phyloP scores from a whole-genome alignment of 2,113 vertebrate genomes.

The Colaptes auratus region DNA sequence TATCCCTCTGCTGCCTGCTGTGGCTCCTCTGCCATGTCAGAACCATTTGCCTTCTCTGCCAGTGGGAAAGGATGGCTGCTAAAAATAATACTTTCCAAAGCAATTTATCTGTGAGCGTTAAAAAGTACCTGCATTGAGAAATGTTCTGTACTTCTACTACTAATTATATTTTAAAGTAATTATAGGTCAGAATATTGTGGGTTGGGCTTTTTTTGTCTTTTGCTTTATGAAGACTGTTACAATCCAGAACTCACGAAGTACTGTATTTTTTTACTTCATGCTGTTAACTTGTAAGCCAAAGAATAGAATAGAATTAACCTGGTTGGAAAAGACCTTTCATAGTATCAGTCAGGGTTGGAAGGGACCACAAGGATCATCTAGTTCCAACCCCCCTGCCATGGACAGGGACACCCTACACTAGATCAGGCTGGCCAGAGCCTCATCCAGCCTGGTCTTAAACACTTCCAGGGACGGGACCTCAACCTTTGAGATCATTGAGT shows the following conservation, averaged over 20 bases:
- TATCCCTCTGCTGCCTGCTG: neutral
- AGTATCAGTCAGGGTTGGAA: too few species aligned
- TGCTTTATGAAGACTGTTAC: neutral
- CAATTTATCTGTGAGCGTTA: neutral
- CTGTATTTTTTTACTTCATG: neutral
- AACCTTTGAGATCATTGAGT: too few species aligned
- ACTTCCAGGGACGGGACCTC: too few species aligned
- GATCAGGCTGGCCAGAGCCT: too few species aligned
- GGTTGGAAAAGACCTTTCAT: too few species aligned
- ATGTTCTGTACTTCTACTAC: neutral
- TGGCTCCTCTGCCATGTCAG: fast-evolving
- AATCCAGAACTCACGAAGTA: neutral
- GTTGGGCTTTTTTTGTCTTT: neutral
- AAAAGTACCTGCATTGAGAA: neutral
- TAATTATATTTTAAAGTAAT: neutral
- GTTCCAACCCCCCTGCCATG: too few species aligned
- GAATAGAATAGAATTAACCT: too few species aligned
- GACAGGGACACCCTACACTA: too few species aligned
- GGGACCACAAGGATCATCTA: too few species aligned
- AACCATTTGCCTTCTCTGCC: neutral
- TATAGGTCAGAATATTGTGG: neutral
- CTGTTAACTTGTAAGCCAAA: neutral
- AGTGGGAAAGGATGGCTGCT: neutral
- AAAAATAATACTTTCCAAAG: neutral
- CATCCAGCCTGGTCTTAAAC: too few species aligned